These are phyloP conservation scores for Nyctalus aviator DNA, from an alignment of 2,797 vertebrate species.

Conservation along the genomic window DNA sequence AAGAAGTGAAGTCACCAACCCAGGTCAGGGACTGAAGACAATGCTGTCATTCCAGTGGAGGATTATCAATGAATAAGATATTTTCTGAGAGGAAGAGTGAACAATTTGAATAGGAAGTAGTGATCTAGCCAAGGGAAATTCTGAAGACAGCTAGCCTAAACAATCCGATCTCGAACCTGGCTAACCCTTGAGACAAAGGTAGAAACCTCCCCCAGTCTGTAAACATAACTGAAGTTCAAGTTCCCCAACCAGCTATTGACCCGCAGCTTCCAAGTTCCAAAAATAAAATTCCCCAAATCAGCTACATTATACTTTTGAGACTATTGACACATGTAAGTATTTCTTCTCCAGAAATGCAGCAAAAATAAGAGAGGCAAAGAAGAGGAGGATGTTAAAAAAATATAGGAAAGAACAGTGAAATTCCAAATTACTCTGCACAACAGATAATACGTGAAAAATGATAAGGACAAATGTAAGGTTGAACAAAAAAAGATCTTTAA, in stretches of 20 bases:
- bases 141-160: background rate
- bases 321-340: conserved; percentile 33
- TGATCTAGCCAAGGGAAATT: background rate
- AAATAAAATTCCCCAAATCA: conserved; percentile 59
- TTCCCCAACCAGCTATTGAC: conserved; percentile 55
- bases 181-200: conserved; percentile 39
- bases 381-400: background rate
- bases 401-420: background rate
- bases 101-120: background rate
- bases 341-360: conserved; percentile 37
- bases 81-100: background rate
- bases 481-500: conserved; percentile 10
- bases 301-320: conserved; percentile 45
- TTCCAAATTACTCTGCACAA: background rate
- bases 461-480: background rate
- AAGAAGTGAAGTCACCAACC: background rate
- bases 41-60: background rate
- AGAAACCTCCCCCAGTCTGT: conserved; percentile 21
- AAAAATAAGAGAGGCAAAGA: background rate
- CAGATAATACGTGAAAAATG: background rate
- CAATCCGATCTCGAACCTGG: background rate
- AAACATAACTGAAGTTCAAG: conserved; percentile 44
- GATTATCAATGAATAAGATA: background rate
- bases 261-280: conserved; percentile 64
- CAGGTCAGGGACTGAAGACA: background rate